Evolutionary conservation across 2,888 invertebrate genomes (phyloP).

Genomic region (Eilema griseolum): DNA sequence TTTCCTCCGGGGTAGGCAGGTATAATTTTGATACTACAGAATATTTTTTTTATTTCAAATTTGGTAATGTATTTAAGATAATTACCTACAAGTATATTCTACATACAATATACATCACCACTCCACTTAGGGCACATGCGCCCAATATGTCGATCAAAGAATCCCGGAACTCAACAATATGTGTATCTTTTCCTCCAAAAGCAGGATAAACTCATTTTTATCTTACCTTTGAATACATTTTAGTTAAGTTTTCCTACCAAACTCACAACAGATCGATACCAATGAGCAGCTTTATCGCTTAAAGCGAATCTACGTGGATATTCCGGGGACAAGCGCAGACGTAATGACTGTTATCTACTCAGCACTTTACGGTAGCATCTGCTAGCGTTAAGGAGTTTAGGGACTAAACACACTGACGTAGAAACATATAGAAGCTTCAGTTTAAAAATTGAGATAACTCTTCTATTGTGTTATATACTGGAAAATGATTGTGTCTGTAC

Average conservation of each 20-base stretch:
- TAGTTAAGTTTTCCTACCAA: background rate
- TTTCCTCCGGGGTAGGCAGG: too few relatives aligned
- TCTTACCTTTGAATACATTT: background rate
- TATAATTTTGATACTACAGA: too few relatives aligned
- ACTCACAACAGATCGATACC: background rate
- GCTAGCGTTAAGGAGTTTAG: background rate
- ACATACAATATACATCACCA: too few relatives aligned
- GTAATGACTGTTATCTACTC: background rate
- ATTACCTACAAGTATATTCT: too few relatives aligned
- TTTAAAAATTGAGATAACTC: too few relatives aligned
- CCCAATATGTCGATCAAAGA: too few relatives aligned
- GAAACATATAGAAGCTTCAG: background rate
- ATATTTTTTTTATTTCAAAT: too few relatives aligned
- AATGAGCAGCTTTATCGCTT: background rate
- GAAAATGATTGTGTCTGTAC: too few relatives aligned
- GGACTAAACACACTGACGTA: background rate
- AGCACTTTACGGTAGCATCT: constrained; percentile 1
- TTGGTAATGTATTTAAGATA: too few relatives aligned
- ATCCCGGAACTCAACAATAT: background rate
- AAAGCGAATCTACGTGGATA: background rate
- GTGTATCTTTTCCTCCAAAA: background rate
- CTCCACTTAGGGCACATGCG: too few relatives aligned
- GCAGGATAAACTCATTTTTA: background rate
- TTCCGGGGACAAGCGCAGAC: background rate
- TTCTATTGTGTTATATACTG: too few relatives aligned